phyloP scores from a whole-genome alignment of 2,797 vertebrate species.

The Enteromius anoplus region DNA sequence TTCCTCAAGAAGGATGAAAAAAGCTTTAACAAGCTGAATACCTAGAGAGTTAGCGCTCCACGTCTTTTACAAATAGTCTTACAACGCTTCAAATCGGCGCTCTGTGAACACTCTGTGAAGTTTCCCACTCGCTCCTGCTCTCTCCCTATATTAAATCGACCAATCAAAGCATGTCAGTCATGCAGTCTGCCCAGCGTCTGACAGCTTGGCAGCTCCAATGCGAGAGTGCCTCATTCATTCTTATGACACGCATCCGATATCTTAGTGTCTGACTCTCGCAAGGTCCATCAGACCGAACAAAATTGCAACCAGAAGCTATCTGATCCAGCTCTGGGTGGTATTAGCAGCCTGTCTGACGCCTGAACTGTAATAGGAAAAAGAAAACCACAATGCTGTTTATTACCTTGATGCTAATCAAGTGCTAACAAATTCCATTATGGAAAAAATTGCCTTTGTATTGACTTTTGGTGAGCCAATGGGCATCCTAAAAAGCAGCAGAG shows the following conservation, averaged over 20 bases:
- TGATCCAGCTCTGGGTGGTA: conserved; percentile 69
- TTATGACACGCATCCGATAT: conserved; percentile 85
- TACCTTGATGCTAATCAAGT: conserved; percentile 36
- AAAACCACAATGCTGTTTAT: conserved; percentile 11
- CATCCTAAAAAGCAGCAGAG: neutral
- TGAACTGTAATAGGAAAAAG: conserved; percentile 69
- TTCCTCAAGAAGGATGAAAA: conserved; percentile 64
- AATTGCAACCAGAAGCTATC: conserved; percentile 68
- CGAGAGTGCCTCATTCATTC: conserved; percentile 83
- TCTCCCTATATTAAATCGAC: conserved; percentile 78
- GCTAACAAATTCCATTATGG: conserved; percentile 32
- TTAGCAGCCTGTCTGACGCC: conserved; percentile 73
- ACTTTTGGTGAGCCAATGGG: neutral
- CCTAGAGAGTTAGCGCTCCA: conserved; percentile 83
- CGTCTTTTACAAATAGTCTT: conserved; percentile 83
- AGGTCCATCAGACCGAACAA: conserved; percentile 65
- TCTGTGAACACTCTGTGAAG: conserved; percentile 71
- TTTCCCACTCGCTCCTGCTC: conserved; percentile 63
- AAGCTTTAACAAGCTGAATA: conserved; percentile 79
- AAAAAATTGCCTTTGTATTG: conserved; percentile 21
- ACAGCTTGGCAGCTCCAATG: conserved; percentile 82
- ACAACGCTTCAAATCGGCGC: conserved; percentile 74
- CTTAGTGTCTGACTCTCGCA: conserved; percentile 65
- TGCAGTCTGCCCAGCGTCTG: conserved; percentile 77
- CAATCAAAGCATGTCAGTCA: conserved; percentile 83